Evolutionary conservation across 2,797 vertebrate genomes (phyloP).

Genomic region (Heliangelus exortis): DNA sequence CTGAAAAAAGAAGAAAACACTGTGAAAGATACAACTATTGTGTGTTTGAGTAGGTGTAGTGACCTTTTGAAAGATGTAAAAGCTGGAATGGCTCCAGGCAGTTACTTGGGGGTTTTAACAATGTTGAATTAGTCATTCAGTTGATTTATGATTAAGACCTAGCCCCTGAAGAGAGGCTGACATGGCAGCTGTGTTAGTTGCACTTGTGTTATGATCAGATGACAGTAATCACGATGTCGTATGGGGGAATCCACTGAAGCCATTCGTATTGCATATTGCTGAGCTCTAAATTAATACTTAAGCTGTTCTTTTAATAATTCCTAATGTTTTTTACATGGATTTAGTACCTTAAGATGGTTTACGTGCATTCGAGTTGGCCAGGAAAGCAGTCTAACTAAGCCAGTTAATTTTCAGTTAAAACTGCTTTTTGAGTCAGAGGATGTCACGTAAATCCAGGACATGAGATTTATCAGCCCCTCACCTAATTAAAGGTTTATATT

Average conservation of each 20-base stretch:
- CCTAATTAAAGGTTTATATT: constrained; percentile 66
- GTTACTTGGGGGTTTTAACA: constrained; percentile 73
- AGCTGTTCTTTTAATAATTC: constrained; percentile 9
- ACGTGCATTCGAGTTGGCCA: background rate
- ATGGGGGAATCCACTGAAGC: constrained; percentile 58
- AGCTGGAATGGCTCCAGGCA: constrained; percentile 83
- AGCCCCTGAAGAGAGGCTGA: constrained; percentile 71
- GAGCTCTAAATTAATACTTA: constrained; percentile 35
- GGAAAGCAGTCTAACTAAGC: background rate
- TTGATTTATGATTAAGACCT: constrained; percentile 78
- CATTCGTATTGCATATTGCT: constrained; percentile 20
- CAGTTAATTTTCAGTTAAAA: constrained; percentile 52
- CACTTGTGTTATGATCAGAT: constrained; percentile 69
- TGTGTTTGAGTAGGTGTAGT: constrained; percentile 85
- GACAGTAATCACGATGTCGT: constrained; percentile 60
- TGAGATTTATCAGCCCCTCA: constrained; percentile 50
- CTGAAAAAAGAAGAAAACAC: constrained; percentile 76
- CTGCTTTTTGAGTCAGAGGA: constrained; percentile 9
- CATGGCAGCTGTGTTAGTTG: constrained; percentile 60
- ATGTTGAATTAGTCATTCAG: constrained; percentile 77
- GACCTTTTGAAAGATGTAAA: constrained; percentile 87
- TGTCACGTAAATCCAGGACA: constrained; percentile 38
- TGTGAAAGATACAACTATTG: constrained; percentile 73
- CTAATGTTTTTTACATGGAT: background rate
- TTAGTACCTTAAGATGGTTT: background rate